Evolutionary conservation across 2,113 vertebrate species (phyloP).

Genomic region (Oreamnos americanus): DNA sequence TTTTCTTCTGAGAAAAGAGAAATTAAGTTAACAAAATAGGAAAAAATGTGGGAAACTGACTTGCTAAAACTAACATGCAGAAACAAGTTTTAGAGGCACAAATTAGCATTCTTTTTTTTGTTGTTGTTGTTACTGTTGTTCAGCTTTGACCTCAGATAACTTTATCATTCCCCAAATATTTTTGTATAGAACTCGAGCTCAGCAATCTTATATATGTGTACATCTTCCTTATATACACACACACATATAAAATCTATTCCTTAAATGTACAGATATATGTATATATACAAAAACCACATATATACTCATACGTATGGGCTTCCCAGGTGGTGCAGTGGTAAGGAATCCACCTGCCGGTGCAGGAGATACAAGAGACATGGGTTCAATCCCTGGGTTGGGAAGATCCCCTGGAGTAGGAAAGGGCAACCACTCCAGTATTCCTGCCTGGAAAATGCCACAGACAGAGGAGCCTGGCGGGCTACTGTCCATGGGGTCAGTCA

Average conservation of each 20-base stretch:
- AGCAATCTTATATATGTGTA: background rate
- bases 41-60: constrained; percentile 66
- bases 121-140: background rate
- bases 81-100: constrained; percentile 43
- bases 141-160: constrained; percentile 59
- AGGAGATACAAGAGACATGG: background rate
- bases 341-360: background rate
- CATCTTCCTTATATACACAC: background rate
- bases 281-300: background rate
- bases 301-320: background rate
- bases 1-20: constrained; percentile 67
- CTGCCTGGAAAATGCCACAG: background rate
- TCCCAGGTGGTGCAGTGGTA: background rate
- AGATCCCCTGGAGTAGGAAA: background rate
- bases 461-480: background rate
- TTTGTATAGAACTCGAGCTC: background rate
- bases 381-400: background rate
- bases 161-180: background rate
- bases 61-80: constrained; percentile 39
- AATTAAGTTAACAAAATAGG: constrained; percentile 50
- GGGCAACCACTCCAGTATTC: background rate
- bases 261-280: background rate
- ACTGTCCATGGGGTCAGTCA: background rate
- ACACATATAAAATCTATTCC: background rate
- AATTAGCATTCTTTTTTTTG: background rate